Evolutionary conservation across 1,140 invertebrate genomes (phyloP).

Genomic region (Aphis gossypii): DNA sequence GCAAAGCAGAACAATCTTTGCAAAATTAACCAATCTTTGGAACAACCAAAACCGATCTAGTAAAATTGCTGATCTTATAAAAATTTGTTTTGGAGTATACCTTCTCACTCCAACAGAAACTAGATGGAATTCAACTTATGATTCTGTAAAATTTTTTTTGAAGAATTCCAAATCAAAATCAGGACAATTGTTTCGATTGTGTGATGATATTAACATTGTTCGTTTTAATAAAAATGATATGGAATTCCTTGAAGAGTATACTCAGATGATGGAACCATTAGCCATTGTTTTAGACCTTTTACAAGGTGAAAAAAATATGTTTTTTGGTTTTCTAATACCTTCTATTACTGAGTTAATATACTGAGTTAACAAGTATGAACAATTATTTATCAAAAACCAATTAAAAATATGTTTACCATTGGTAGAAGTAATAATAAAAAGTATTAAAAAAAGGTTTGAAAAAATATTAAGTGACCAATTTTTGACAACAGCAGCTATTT

Average conservation of each 20-base stretch:
- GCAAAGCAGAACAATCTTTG: background rate
- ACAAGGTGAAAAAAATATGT: no score
- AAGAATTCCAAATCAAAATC: background rate
- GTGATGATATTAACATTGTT: background rate
- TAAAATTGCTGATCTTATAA: background rate
- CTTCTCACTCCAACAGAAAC: background rate
- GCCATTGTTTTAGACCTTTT: background rate
- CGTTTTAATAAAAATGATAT: conserved; percentile 1
- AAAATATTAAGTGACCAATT: no score
- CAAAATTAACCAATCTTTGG: background rate
- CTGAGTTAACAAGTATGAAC: no score
- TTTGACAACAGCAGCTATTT: no score
- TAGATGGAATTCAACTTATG: background rate
- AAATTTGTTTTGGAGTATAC: conserved; percentile 21
- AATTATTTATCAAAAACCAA: no score
- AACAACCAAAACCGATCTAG: background rate
- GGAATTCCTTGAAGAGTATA: background rate
- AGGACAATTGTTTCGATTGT: background rate
- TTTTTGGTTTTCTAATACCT: no score
- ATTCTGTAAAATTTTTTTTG: background rate
- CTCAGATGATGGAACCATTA: background rate
- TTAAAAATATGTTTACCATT: no score
- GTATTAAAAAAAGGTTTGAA: no score
- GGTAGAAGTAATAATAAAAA: no score
- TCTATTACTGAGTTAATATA: no score